These are phyloP conservation scores for Naso thynnoides DNA, from an alignment of 2,797 vertebrate genomes.

Conservation along the genomic window DNA sequence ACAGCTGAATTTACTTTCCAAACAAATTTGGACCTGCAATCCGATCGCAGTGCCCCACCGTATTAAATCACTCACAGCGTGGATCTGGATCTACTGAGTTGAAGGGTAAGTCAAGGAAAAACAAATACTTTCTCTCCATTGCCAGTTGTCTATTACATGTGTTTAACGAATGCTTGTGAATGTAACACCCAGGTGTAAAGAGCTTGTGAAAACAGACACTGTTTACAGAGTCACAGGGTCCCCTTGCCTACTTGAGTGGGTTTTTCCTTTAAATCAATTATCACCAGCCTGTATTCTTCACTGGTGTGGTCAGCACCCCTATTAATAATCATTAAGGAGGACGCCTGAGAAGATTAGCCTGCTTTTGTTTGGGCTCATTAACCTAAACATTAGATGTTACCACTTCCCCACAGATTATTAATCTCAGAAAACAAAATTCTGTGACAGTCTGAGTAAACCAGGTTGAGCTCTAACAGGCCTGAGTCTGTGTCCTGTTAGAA, in stretches of 20 bases:
- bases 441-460: background rate
- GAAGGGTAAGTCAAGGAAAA: background rate
- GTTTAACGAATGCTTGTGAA: constrained; percentile 77
- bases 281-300: constrained; percentile 40
- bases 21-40: constrained; percentile 42
- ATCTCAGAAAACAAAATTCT: background rate
- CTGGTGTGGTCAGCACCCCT: constrained; percentile 25
- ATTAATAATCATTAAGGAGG: constrained; percentile 46
- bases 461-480: background rate
- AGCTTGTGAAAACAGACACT: constrained; percentile 78
- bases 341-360: background rate
- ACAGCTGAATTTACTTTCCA: constrained; percentile 58
- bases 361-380: constrained; percentile 20
- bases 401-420: background rate
- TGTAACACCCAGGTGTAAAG: constrained; percentile 77
- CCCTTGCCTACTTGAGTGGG: constrained; percentile 39
- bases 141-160: constrained; percentile 77
- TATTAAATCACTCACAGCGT: constrained; percentile 16
- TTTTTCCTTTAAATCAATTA: constrained; percentile 71
- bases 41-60: constrained; percentile 9
- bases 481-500: constrained; percentile 18
- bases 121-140: constrained; percentile 46
- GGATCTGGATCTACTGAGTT: constrained; percentile 12
- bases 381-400: background rate
- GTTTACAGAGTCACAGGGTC: constrained; percentile 64